Conservation (phyloP, 2,113 vertebrate genomes). For the western clawed frog (Xenopus tropicalis) region DNA sequence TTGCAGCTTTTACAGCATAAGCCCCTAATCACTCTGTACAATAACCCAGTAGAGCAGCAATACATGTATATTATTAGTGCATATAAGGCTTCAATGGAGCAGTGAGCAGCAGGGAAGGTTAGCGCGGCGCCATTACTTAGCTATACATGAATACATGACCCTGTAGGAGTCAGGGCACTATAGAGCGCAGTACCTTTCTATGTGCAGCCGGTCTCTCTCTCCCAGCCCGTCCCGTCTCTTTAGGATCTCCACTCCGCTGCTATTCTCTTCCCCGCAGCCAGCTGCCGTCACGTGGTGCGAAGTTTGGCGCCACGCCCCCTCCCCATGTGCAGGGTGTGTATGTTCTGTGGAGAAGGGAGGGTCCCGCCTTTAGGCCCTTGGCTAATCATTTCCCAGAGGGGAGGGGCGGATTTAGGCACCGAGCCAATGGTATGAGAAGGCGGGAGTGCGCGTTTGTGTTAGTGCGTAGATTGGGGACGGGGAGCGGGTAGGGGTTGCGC, state of each 20-base stretch:
- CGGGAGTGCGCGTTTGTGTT: background rate
- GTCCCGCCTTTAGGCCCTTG: background rate
- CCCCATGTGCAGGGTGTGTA: slow-evolving; percentile 40
- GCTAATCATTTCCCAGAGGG: slow-evolving; percentile 7
- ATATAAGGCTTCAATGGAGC: too few species aligned
- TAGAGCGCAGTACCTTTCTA: too few species aligned
- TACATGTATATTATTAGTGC: too few species aligned
- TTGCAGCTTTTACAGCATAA: too few species aligned
- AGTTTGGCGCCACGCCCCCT: slow-evolving; percentile 29
- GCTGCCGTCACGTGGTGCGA: slow-evolving; percentile 21
- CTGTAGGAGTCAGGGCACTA: too few species aligned
- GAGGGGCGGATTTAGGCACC: background rate
- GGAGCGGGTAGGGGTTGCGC: too few species aligned
- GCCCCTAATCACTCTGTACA: too few species aligned
- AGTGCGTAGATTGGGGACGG: too few species aligned
- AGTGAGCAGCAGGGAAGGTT: too few species aligned
- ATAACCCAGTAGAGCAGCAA: too few species aligned
- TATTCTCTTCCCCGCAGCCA: slow-evolving; percentile 4
- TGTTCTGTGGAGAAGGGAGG: background rate
- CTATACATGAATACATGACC: too few species aligned
- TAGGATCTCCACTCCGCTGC: background rate
- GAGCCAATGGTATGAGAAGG: background rate
- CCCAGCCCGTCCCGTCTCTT: slow-evolving; percentile 1
- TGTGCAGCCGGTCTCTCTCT: background rate
- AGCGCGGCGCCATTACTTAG: too few species aligned